Evolutionary conservation across 2,113 vertebrate species (phyloP), one percentile per base, ranked within the genome.

Genomic region (Paralichthys olivaceus): DNA sequence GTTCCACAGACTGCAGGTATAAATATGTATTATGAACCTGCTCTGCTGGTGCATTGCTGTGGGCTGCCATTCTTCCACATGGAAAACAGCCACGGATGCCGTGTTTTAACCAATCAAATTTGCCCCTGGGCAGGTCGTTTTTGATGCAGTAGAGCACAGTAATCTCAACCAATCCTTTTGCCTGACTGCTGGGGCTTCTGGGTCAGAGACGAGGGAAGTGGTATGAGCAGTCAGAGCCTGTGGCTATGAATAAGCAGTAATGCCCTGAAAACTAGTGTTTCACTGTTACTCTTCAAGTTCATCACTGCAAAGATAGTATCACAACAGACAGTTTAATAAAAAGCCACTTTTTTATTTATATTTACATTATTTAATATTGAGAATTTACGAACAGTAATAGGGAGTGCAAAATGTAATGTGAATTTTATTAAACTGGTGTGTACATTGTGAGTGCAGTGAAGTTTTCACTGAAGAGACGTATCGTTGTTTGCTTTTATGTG

Each of bases 51-150:
- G 72, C 78, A 78, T 69, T 64, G 88, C 83, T 88, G 56, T 71
- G 54, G 88, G 86, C 78, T 68, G 64, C 71, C 71, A 79, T 87
- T 83, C 85, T 86, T 89, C 84, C 74, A 80, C 76, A 66, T 74
- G 80, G 92, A 91, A 92, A 93, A 93, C 80, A 91, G 92, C 86
- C 83, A 90, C 76, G 55, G 88, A 94, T 91, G 90, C 79, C 23
- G 75, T 83, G 28, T 92, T 90, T 95, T 92, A 95, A 91, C 94
- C 95, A 95, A 96, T 96, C 96, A 95, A 95, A 96, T 93, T 84
- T 94, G 93, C 93, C 95, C 89, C 90, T 75, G 83, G 93, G 93
- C 94, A 88, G 92, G 76, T 88, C 77, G 87, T 69, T 89, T 92
- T 84, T 81, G 79, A 89, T 93, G 85, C 87, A 90, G 72, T 59